Evolutionary conservation across 2,113 vertebrate genomes (phyloP).

Genomic region (Elaphurus davidianus): DNA sequence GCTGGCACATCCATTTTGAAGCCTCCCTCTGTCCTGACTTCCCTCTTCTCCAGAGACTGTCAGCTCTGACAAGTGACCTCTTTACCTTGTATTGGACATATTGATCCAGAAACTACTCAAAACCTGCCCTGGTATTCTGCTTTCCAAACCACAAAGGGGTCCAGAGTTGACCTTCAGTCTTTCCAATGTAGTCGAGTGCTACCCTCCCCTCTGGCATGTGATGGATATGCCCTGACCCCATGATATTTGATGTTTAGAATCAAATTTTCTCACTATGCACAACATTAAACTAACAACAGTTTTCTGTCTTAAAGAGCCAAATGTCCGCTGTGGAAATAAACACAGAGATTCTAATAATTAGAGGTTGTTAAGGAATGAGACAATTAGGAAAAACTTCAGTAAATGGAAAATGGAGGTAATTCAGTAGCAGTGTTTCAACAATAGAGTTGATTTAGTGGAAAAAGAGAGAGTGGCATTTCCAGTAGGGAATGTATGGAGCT

Average conservation of each 20-base stretch:
- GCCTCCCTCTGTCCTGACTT: constrained; percentile 36
- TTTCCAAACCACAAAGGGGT: constrained; percentile 63
- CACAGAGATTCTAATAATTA: not conserved
- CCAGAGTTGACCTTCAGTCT: constrained; percentile 66
- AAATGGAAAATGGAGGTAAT: constrained; percentile 5
- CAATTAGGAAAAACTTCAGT: constrained; percentile 3
- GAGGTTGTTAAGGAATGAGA: not conserved
- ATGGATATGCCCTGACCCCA: constrained; percentile 66
- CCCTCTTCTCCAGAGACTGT: constrained; percentile 74
- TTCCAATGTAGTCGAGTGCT: not conserved
- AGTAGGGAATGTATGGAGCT: not conserved
- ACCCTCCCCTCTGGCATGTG: constrained; percentile 62
- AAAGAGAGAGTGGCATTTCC: not conserved
- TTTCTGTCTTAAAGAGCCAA: constrained; percentile 61
- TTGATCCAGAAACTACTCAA: constrained; percentile 80
- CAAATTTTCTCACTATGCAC: constrained; percentile 60
- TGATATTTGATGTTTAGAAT: constrained; percentile 62
- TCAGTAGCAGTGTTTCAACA: not conserved
- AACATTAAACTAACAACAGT: constrained; percentile 68
- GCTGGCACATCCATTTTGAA: constrained; percentile 44
- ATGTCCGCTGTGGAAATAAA: not conserved
- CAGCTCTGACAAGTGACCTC: constrained; percentile 76
- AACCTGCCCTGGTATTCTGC: constrained; percentile 61
- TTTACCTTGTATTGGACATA: constrained; percentile 79
- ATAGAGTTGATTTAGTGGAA: not conserved